A percentile compares a stretch with the other conserved stretches of the same genome.
Evolutionary conservation across 2,888 invertebrate species (phyloP).

Genomic region (Himalopsyche tibetana): DNA sequence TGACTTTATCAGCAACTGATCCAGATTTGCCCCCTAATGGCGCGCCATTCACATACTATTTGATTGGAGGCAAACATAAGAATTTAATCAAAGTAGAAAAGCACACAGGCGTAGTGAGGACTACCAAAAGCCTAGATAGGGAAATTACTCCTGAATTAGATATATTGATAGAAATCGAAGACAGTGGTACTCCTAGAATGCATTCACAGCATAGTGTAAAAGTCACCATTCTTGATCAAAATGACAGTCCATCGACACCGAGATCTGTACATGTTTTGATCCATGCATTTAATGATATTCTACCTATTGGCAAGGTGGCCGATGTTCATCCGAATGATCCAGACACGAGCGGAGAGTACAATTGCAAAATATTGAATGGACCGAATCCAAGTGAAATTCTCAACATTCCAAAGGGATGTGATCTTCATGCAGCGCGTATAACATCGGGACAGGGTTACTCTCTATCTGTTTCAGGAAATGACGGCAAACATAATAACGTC

Average conservation of each 20-base stretch:
- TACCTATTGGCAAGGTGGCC: constrained; percentile 90
- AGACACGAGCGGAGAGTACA: constrained; percentile 92
- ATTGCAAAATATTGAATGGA: constrained; percentile 86
- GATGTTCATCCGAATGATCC: constrained; percentile 95
- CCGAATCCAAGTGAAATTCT: constrained; percentile 79
- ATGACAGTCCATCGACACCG: constrained; percentile 92
- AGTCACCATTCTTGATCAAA: constrained; percentile 89
- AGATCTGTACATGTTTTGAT: constrained; percentile 89
- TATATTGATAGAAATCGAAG: constrained; percentile 89
- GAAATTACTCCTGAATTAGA: constrained; percentile 87
- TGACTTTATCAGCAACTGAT: constrained; percentile 91
- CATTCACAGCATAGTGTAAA: constrained; percentile 86
- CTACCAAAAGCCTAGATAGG: constrained; percentile 88
- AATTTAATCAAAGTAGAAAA: constrained; percentile 86
- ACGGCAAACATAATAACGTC: constrained; percentile 92
- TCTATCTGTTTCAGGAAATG: constrained; percentile 90
- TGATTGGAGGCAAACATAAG: constrained; percentile 88
- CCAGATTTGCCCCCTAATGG: constrained; percentile 94
- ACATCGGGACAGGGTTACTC: constrained; percentile 85
- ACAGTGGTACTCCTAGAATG: constrained; percentile 90
- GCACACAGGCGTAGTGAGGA: constrained; percentile 87
- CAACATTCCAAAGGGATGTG: constrained; percentile 86
- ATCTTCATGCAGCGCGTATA: constrained; percentile 85
- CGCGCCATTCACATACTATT: constrained; percentile 89
- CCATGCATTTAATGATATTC: constrained; percentile 85